Evolutionary conservation across 2,797 vertebrate species (phyloP), one percentile per base, ranked within the genome.

Genomic region (Tenualosa ilisha): DNA sequence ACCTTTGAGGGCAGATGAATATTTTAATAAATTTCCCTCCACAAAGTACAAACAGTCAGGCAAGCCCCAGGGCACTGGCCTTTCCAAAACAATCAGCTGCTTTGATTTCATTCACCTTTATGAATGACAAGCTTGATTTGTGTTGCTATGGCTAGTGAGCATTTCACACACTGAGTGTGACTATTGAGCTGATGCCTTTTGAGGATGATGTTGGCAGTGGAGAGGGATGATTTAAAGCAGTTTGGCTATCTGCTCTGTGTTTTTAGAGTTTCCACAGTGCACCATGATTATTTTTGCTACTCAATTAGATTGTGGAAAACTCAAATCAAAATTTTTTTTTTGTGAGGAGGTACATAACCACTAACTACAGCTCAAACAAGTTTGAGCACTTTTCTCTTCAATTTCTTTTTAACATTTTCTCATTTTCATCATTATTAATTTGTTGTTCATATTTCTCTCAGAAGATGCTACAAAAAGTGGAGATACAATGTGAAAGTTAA

Each of bases 41-140:
- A 46, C 87, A 85, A 92, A 12, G 90, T 89, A 85, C 83, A 83
- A 90, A 91, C 86, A 88, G 86, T 83, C 79, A 87, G 88, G 63
- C 84, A 5, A 89, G 89, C 91, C 88, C 90, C 84, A 65, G 91
- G 89, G 89, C 88, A 90, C 91, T 89, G 84, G 83, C 89, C 89
- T 91, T 43, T 93, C 91, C 87, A 82, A 82, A 85, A 90, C 86
- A 89, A 94, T 94, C 89, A 93, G 90, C 89, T 91, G 91, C 87
- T 92, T 89, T 89, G 89, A 93, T 91, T 89, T 87, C 81, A 88
- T 91, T 92, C 89, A 91, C 91, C 91, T 93, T 93, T 86, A 90
- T 89, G 88, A 88, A 87, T 86, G 88, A 86, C 86, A 89, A 84
- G 84, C 85, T 79, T 37, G 81, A 88, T 90, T 89, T 88, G 81